Conservation (phyloP, 2,888 invertebrate species). For the Drosophila austrosaltans region DNA sequence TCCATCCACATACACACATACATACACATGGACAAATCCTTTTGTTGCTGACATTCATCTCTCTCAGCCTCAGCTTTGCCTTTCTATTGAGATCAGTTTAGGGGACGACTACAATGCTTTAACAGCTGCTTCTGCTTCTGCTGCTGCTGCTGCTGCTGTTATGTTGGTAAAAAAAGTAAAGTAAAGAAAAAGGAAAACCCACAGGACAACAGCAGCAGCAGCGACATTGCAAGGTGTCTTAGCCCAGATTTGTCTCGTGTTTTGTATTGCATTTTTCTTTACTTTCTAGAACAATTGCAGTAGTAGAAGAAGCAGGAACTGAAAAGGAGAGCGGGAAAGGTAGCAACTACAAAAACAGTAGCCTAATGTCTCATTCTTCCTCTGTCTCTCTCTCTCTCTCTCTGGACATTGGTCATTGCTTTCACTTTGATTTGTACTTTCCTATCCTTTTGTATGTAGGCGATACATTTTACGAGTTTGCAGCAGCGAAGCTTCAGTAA, state of each 20-base stretch:
- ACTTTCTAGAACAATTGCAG: constrained; percentile 43
- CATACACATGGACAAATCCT: constrained; percentile 21
- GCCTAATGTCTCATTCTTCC: constrained; percentile 73
- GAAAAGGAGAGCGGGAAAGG: constrained; percentile 1
- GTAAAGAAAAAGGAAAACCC: constrained; percentile 61
- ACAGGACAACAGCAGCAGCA: constrained; percentile 45
- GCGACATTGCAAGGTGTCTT: constrained; percentile 70
- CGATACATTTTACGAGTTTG: constrained; percentile 59
- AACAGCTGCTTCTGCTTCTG: constrained; percentile 47
- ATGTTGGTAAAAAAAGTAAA: constrained; percentile 18
- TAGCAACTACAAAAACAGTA: constrained; percentile 55
- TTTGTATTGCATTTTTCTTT: constrained; percentile 38
- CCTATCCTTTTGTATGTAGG: constrained; percentile 39
- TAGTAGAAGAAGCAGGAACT: constrained; percentile 16
- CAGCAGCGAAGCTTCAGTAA: constrained; percentile 67
- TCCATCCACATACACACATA: background rate
- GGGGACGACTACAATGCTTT: constrained; percentile 56
- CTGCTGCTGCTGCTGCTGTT: constrained; percentile 2
- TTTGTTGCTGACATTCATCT: constrained; percentile 31
- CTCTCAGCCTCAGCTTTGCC: constrained; percentile 43
- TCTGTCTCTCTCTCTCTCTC: background rate
- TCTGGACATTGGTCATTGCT: constrained; percentile 65
- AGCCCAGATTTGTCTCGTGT: constrained; percentile 77
- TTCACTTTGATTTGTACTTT: constrained; percentile 67
- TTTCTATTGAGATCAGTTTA: constrained; percentile 33